phyloP scores from a whole-genome alignment of 2,113 vertebrate species.

The Ptilorrhoa leucosticta region DNA sequence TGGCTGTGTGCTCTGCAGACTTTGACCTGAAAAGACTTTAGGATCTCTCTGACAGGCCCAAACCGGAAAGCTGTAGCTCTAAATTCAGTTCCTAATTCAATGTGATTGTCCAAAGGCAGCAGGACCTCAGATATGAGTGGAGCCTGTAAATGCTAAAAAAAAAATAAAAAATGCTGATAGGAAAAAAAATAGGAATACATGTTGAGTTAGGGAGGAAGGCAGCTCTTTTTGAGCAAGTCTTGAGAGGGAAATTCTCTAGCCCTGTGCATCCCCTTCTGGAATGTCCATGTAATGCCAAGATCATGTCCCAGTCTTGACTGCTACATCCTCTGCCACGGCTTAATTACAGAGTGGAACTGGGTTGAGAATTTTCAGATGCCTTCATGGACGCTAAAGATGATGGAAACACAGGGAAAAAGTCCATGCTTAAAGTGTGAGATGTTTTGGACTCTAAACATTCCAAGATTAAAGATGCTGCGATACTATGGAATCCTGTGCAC shows the following conservation, averaged over 20 bases:
- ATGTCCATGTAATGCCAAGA: background rate
- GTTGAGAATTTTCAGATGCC: background rate
- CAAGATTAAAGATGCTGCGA: background rate
- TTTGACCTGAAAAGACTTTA: background rate
- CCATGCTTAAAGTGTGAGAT: accelerated
- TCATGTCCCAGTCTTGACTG: background rate
- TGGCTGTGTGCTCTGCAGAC: background rate
- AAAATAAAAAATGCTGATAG: background rate
- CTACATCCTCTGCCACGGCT: background rate
- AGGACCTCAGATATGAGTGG: background rate
- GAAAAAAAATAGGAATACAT: background rate
- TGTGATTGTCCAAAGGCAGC: background rate
- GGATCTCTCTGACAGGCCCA: background rate
- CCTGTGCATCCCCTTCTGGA: background rate
- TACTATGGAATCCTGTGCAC: background rate
- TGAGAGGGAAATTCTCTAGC: background rate
- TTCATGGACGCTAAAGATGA: background rate
- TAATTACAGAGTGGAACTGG: background rate
- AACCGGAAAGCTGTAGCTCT: background rate
- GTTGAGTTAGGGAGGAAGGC: background rate
- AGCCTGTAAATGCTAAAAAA: background rate
- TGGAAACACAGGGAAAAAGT: background rate
- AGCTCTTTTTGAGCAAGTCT: background rate
- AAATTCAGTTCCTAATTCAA: background rate
- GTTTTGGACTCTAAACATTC: background rate